phyloP scores from a whole-genome alignment of 2,113 vertebrate species.

The Eulacestoma nigropectus region DNA sequence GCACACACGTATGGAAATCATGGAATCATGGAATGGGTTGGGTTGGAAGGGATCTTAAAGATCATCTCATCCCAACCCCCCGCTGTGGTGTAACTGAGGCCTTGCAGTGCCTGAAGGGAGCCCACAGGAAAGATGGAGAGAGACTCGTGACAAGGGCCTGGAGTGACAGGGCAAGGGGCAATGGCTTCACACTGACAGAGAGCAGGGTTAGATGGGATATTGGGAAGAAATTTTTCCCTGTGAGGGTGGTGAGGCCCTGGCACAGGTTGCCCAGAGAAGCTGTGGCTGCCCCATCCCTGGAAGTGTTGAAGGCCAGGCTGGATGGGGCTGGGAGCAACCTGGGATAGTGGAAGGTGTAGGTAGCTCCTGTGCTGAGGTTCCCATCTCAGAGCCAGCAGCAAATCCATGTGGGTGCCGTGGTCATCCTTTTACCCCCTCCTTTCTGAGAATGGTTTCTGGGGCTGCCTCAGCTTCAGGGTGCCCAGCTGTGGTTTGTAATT shows the following conservation, averaged over 20 bases:
- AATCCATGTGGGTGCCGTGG: fast-evolving
- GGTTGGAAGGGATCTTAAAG: neutral
- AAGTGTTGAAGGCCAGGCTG: fast-evolving
- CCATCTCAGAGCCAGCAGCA: neutral
- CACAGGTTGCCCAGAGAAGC: neutral
- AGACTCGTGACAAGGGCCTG: neutral
- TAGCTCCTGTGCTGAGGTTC: neutral
- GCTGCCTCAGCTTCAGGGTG: neutral
- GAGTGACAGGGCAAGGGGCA: neutral
- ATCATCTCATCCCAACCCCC: neutral
- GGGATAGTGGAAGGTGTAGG: fast-evolving
- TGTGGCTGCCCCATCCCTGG: neutral
- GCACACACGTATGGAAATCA: neutral
- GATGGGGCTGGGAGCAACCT: neutral
- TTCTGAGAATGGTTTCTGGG: neutral
- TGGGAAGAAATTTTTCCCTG: fast-evolving
- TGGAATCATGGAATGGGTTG: neutral
- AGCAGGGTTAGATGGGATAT: fast-evolving
- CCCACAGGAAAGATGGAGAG: neutral
- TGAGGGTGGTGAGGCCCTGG: neutral
- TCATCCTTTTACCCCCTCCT: neutral
- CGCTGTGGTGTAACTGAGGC: neutral
- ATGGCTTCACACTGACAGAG: neutral
- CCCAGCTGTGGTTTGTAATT: neutral
- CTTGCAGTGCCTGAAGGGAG: neutral